These are phyloP conservation scores for Eudyptes chrysolophus DNA, from an alignment of 2,113 vertebrate genomes.

Conservation along the genomic window DNA sequence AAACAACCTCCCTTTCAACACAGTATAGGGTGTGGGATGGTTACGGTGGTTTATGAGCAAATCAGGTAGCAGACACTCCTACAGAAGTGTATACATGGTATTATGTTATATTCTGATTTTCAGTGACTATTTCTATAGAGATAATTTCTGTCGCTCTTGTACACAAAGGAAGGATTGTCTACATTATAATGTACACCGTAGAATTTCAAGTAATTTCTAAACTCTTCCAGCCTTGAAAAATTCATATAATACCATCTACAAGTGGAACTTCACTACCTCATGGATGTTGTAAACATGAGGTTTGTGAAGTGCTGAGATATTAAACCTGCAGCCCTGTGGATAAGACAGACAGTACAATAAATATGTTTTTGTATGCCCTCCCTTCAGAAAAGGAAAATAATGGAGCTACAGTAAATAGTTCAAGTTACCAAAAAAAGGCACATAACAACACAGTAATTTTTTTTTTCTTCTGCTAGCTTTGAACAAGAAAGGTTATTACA, in stretches of 20 bases:
- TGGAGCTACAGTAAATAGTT: background rate
- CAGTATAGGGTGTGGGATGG: rapidly evolving
- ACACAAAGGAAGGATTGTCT: background rate
- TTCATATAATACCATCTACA: background rate
- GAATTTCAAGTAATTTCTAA: background rate
- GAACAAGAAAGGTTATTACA: background rate
- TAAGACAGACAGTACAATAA: background rate
- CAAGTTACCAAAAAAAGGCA: background rate
- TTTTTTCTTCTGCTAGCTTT: background rate
- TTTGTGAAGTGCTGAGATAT: background rate
- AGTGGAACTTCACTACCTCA: background rate
- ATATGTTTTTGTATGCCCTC: background rate
- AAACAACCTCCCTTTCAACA: background rate
- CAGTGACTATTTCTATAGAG: background rate
- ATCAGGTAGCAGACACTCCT: background rate
- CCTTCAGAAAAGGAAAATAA: background rate
- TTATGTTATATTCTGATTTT: background rate
- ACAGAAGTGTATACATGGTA: background rate
- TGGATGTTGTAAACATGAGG: background rate
- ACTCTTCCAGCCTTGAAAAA: background rate
- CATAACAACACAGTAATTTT: background rate
- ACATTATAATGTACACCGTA: background rate
- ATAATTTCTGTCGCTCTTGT: background rate
- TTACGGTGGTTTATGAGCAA: background rate
- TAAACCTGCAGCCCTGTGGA: background rate